phyloP scores from a whole-genome alignment of 2,797 vertebrate species.

The Ctenosaura bakeri region DNA sequence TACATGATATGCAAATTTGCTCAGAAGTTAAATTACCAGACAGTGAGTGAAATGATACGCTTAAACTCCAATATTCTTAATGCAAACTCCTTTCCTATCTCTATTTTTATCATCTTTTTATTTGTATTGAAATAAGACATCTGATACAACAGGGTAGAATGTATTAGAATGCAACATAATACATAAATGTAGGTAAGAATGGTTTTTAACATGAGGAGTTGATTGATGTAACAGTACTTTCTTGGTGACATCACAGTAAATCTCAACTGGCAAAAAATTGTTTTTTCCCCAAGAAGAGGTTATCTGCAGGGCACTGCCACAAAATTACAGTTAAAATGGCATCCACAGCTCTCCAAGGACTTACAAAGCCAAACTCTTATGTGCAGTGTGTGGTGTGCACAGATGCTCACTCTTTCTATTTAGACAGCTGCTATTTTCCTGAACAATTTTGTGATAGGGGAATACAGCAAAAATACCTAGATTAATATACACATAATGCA shows the following conservation, averaged over 20 bases:
- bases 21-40: not conserved
- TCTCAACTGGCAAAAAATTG: conserved; percentile 66
- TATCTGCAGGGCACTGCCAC: conserved; percentile 65
- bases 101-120: conserved; percentile 30
- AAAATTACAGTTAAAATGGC: conserved; percentile 62
- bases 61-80: not conserved
- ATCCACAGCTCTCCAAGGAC: conserved; percentile 51
- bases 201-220: conserved; percentile 68
- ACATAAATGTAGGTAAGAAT: conserved; percentile 49
- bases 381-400: conserved; percentile 41
- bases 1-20: not conserved
- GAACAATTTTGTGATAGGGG: conserved; percentile 5
- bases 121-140: conserved; percentile 32
- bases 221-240: conserved; percentile 70
- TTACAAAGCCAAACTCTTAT: conserved; percentile 39
- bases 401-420: conserved; percentile 49
- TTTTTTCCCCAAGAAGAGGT: conserved; percentile 65
- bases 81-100: not conserved
- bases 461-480: conserved; percentile 25
- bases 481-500: conserved; percentile 14
- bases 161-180: conserved; percentile 43
- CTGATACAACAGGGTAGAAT: conserved; percentile 50
- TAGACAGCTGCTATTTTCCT: not conserved
- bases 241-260: conserved; percentile 73
- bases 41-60: not conserved